Conservation (phyloP, 2,113 vertebrate genomes). For the Ia io region DNA sequence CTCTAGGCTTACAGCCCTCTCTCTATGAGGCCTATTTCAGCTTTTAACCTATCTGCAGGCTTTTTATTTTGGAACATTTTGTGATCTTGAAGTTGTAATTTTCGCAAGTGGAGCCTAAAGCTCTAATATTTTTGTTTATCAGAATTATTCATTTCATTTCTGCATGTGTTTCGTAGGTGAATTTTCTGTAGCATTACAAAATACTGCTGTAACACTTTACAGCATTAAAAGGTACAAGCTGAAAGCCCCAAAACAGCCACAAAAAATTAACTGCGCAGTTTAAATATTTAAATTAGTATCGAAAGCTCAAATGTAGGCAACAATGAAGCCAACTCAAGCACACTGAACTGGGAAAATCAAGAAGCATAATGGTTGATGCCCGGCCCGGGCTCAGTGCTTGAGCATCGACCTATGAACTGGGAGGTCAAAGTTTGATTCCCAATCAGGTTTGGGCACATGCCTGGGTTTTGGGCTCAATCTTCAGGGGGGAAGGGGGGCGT, state of each 20-base stretch:
- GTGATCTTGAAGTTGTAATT: conserved; percentile 48
- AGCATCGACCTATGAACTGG: no score
- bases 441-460: no score
- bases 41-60: conserved; percentile 37
- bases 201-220: not conserved
- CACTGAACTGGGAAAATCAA: not conserved
- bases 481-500: no score
- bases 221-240: not conserved
- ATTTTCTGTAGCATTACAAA: conserved; percentile 32
- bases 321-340: not conserved
- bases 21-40: not conserved
- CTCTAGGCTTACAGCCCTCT: not conserved
- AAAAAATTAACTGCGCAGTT: not conserved
- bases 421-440: no score
- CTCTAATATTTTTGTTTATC: conserved; percentile 55
- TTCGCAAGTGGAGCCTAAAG: conserved; percentile 45
- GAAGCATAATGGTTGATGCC: not conserved
- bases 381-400: no score
- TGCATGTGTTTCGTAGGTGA: not conserved
- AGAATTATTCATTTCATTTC: conserved; percentile 37
- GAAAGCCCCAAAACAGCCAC: not conserved
- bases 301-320: not conserved
- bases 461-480: no score
- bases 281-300: conserved; percentile 34
- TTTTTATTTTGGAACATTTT: conserved; percentile 48